These are phyloP conservation scores for Priocnemis perturbator DNA, from an alignment of 2,888 invertebrate genomes.

Conservation along the genomic window DNA sequence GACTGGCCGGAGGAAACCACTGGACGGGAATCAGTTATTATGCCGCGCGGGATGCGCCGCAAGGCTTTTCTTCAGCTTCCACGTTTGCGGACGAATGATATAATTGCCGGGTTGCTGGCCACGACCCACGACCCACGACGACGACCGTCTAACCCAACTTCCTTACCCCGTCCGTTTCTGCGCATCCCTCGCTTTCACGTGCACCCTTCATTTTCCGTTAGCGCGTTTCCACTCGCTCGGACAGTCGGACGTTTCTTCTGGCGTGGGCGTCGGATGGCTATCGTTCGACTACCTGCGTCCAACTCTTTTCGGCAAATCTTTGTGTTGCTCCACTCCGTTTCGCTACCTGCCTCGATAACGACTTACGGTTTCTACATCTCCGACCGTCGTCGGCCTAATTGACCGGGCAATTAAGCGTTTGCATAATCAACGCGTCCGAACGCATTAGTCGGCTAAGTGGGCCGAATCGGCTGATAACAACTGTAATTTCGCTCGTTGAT, in stretches of 20 bases:
- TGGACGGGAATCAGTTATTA: slow-evolving; percentile 55
- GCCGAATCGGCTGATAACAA: too few species aligned
- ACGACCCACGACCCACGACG: slow-evolving; percentile 10
- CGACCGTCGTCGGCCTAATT: too few species aligned
- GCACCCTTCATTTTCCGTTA: background rate
- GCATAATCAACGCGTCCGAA: too few species aligned
- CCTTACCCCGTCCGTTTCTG: slow-evolving; percentile 10
- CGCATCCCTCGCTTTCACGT: background rate
- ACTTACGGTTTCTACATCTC: too few species aligned
- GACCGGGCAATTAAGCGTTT: too few species aligned
- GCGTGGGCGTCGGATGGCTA: background rate
- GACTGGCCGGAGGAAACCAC: slow-evolving; percentile 47
- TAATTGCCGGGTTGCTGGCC: slow-evolving; percentile 48
- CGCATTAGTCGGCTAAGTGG: too few species aligned
- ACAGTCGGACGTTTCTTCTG: too few species aligned
- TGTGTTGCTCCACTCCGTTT: slow-evolving; percentile 38
- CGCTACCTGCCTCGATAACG: slow-evolving; percentile 48
- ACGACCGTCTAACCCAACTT: slow-evolving; percentile 17
- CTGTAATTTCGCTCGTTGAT: too few species aligned
- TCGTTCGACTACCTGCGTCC: background rate
- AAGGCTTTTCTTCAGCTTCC: slow-evolving; percentile 46
- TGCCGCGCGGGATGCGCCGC: slow-evolving; percentile 46
- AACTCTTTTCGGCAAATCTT: slow-evolving; percentile 1
- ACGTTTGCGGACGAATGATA: slow-evolving; percentile 38
- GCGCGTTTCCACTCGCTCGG: background rate